A percentile compares a stretch with the other conserved stretches of the same genome.
phyloP scores from a whole-genome alignment of 1,140 invertebrate genomes.

The Atta texana region DNA sequence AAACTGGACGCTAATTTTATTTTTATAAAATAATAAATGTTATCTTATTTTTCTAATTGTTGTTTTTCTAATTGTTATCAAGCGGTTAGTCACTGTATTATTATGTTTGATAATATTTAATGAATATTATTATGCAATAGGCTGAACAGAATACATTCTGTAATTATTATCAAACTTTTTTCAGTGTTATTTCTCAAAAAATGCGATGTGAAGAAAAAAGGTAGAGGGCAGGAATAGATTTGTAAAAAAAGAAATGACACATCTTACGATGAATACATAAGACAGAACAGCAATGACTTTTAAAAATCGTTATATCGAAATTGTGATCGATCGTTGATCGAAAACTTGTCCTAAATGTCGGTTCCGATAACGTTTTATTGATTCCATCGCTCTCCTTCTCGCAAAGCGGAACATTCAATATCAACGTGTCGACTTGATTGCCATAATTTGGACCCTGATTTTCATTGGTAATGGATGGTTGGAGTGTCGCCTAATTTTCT shows the following conservation, averaged over 20 bases:
- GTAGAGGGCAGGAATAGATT: neutral
- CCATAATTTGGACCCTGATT: constrained; percentile 44
- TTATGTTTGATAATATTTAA: too few relatives aligned
- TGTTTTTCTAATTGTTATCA: neutral
- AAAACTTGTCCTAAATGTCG: constrained; percentile 47
- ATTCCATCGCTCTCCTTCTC: constrained; percentile 54
- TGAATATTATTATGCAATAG: too few relatives aligned
- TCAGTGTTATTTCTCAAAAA: constrained; percentile 27
- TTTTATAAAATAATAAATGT: too few relatives aligned
- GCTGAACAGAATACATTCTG: too few relatives aligned
- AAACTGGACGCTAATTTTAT: too few relatives aligned
- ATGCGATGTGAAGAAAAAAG: neutral
- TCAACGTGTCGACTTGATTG: constrained; percentile 36
- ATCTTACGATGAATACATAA: constrained; percentile 45
- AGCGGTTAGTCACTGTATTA: too few relatives aligned
- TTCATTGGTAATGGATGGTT: constrained; percentile 29
- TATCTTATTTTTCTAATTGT: neutral
- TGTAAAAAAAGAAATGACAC: constrained; percentile 26
- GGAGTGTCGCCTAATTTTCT: neutral
- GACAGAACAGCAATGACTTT: constrained; percentile 10
- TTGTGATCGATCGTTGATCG: constrained; percentile 42
- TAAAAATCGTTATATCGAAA: constrained; percentile 43
- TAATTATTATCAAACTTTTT: too few relatives aligned
- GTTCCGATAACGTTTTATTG: constrained; percentile 71
- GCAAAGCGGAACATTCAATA: neutral